phyloP scores from a whole-genome alignment of 2,113 vertebrate species.

The Otis tarda region DNA sequence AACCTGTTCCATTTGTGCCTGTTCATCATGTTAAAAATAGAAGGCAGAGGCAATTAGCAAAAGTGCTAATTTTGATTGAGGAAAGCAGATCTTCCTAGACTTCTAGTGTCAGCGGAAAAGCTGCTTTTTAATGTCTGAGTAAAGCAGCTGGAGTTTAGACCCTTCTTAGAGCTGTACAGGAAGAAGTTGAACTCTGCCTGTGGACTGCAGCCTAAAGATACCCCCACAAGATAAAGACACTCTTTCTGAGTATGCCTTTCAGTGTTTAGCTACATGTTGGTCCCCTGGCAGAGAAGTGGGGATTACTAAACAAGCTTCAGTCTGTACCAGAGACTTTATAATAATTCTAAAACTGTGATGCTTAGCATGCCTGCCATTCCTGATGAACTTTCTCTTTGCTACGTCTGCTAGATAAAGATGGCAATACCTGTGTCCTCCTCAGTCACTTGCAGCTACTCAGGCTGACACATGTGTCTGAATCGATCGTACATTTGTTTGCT shows the following conservation, averaged over 20 bases:
- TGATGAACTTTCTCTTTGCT: background rate
- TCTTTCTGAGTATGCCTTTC: background rate
- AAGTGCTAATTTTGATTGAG: background rate
- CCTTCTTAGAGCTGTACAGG: background rate
- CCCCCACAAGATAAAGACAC: background rate
- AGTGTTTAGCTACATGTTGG: background rate
- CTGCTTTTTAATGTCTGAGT: background rate
- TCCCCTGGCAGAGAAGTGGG: background rate
- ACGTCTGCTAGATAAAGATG: fast-evolving
- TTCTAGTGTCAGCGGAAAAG: background rate
- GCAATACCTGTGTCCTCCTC: background rate
- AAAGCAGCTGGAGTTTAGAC: background rate
- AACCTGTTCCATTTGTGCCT: background rate
- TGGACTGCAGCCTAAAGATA: background rate
- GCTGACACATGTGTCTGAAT: background rate
- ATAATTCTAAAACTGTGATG: background rate
- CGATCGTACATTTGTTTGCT: background rate
- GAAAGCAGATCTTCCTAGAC: background rate
- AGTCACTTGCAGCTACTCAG: background rate
- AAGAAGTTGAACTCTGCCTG: background rate
- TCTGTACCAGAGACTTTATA: background rate
- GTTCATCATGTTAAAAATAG: background rate
- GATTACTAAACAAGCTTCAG: background rate
- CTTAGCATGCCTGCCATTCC: background rate
- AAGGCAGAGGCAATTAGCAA: background rate